These are phyloP conservation scores for Acrobasis repandana DNA, from an alignment of 2,888 invertebrate species.

Conservation along the genomic window DNA sequence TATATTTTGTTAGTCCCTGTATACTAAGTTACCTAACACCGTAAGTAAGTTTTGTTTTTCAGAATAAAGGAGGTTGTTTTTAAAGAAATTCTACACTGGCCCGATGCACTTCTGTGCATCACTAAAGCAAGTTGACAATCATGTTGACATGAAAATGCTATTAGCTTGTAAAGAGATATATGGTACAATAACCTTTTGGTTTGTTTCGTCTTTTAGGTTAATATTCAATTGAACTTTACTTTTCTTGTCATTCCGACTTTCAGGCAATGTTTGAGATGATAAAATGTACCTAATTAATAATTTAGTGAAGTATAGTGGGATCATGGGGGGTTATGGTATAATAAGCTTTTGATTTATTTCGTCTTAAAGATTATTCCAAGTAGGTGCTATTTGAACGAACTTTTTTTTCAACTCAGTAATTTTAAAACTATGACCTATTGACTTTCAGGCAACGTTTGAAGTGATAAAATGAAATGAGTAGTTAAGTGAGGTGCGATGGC, in stretches of 20 bases:
- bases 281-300: no score
- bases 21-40: neutral
- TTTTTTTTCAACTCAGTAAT: neutral
- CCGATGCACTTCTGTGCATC: neutral
- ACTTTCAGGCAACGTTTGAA: neutral
- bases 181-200: neutral
- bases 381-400: no score
- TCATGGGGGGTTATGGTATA: no score
- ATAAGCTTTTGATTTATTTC: no score
- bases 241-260: no score
- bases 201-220: neutral
- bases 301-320: no score
- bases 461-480: slow-evolving; percentile 35
- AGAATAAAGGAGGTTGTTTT: neutral
- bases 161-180: neutral
- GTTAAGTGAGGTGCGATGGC: slow-evolving; percentile 28
- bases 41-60: neutral
- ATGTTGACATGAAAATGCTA: neutral
- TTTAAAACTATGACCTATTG: neutral
- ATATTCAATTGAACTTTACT: no score
- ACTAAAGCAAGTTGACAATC: neutral
- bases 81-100: neutral
- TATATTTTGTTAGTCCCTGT: no score
- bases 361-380: no score
- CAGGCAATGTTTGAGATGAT: no score